Base-by-base conservation (phyloP, 2,113 vertebrate species). In the Ellobius talpinus region DNA sequence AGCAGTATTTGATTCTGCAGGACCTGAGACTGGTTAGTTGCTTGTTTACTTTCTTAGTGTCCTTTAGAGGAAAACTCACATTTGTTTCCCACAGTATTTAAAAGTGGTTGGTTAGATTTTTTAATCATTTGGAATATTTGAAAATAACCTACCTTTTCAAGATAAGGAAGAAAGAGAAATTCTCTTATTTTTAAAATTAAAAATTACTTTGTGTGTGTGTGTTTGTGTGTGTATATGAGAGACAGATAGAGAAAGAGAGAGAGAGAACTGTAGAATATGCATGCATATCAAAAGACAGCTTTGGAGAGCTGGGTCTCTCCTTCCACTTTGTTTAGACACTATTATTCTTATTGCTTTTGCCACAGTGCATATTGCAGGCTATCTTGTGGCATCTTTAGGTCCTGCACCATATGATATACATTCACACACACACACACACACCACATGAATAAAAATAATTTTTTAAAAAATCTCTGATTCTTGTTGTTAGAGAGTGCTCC, bases 31-130 rank as follows among this genome's bases (percentile, higher is more conserved):
- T 70, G 39, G 0, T 68, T 26, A 66, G 58, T 14, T 76, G 45
- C 82, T 89, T 78, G 39, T 23, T 92, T 10, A 87, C 11, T 8
- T 55, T 89, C n/a, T 81, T 39, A 39, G 16, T 77, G 93, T 91
- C 82, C 72, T 87, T 23, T 72, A 73, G 74, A 82, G 33, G 52
- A 81, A 87, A 93, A 77, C 90, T 85, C 6, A 79, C 5, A 84
- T 47, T 78, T 93, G 36, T 68, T 87, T 45, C 42, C 16, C 39
- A n/a, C 92, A 79, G 52, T 76, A 45, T n/a, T 94, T 94, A 55
- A 45, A 85, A 66, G 33, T 93, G 7, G 14, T 66, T n/a, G 45
- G 50, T 4, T 36, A 81, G 12, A 33, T 19, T 50, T 77, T 24
- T 45, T 6, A 29, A 85, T 26, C 8, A 0, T 82, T 13, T 91